Evolutionary conservation across 2,797 vertebrate genomes (phyloP), one percentile per base, ranked within the genome.

Genomic region (Poecilia velifera): DNA sequence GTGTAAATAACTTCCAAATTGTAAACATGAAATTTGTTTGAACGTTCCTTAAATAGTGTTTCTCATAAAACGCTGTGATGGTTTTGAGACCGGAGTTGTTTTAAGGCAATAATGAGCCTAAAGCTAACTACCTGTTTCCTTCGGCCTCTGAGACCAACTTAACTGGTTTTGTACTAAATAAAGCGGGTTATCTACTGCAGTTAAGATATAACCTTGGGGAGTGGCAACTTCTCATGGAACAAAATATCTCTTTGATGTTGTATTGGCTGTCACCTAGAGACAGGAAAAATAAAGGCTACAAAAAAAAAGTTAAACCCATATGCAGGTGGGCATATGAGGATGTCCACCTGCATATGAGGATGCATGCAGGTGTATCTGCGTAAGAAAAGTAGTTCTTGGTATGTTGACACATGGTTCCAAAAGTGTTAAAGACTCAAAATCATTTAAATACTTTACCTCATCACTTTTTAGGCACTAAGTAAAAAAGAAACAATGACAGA

Each of bases 81-180:
- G 31, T 66, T 66, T 66, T 39, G 16, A 64, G 34, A 39, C 18
- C 1, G 64, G 3, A 25, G 8, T 68, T 22, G 20, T 41, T 68
- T 68, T 39, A 68, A 68, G 36, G 22, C 9, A 39, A 39, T 41
- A 25, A 68, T 25, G 64, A 41, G 36, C 8, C 4, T 13, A 12
- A 68, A 22, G 36, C 20, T 68, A 68, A 68, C 64, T 68, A 25
- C 8, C 34, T 36, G 16, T 68, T 68, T 68, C 36, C 36, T 25
- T 68, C 39, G 22, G 20, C 20, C 36, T 68, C 64, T 0, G 12
- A 39, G 36, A 41, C 36, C 20, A 41, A 68, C 36, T 41, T 41
- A 68, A 68, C 64, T 68, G 36, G 64, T 68, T 68, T 41, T 41
- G 64, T 41, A 68, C 64, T 25, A 41, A 68, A 68, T 68, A 68